phyloP scores from a whole-genome alignment of 2,888 invertebrate species.

The Molorchus minor region DNA sequence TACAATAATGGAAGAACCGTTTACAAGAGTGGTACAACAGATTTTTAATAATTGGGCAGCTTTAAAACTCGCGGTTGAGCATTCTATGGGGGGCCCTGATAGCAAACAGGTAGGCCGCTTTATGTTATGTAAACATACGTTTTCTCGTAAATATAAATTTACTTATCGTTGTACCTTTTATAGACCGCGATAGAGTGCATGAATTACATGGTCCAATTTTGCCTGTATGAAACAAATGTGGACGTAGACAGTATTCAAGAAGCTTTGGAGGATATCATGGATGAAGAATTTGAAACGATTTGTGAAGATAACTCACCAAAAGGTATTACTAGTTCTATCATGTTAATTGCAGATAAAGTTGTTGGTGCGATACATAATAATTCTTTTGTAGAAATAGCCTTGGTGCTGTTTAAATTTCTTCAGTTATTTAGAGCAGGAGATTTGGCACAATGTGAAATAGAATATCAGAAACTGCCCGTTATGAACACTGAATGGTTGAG shows the following conservation, averaged over 20 bases:
- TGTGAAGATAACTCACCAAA: slow-evolving; percentile 77
- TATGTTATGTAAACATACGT: background rate
- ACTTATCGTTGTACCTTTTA: slow-evolving; percentile 36
- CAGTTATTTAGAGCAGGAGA: slow-evolving; percentile 67
- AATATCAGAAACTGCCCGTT: slow-evolving; percentile 69
- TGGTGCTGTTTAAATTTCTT: slow-evolving; percentile 67
- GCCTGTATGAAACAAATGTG: slow-evolving; percentile 67
- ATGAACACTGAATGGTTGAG: slow-evolving; percentile 60
- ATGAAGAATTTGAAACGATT: slow-evolving; percentile 76
- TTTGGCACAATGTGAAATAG: slow-evolving; percentile 66
- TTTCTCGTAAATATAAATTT: background rate
- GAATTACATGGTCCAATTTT: slow-evolving; percentile 72
- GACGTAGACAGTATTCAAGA: slow-evolving; percentile 70
- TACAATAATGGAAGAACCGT: slow-evolving; percentile 62
- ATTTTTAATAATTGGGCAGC: slow-evolving; percentile 79
- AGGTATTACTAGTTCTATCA: too few relatives aligned
- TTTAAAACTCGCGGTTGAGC: slow-evolving; percentile 75
- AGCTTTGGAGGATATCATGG: slow-evolving; percentile 75
- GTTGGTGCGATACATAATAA: too few relatives aligned
- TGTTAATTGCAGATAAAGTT: too few relatives aligned
- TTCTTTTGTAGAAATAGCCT: slow-evolving; percentile 68
- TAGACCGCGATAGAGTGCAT: slow-evolving; percentile 73
- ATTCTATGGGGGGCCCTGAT: slow-evolving; percentile 76
- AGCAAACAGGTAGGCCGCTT: slow-evolving; percentile 72
- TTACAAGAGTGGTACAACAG: slow-evolving; percentile 71